Evolutionary conservation across 1,140 invertebrate genomes (phyloP), one percentile per base, ranked within the genome.

Genomic region (Thaumatotibia leucotreta): DNA sequence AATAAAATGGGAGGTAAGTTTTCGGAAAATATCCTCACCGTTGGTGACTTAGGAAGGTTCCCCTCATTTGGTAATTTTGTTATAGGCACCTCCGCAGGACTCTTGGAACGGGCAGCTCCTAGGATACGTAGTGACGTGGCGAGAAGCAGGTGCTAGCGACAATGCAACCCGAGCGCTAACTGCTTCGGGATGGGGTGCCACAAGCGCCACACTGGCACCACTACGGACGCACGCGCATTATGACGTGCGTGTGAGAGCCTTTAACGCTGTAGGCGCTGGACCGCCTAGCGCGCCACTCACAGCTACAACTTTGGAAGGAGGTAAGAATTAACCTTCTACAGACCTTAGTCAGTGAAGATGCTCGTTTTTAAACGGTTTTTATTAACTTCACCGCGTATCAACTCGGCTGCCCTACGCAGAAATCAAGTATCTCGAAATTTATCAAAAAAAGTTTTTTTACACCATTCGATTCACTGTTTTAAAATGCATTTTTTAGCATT

Each of bases 301-400:
- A 62, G 95, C 95, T 1, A 95, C 95, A 10, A 98, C 97, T 1
- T 92, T 97, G 35, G 97, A 98, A 93, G 96, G 97, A 92, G 95
- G 96, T 97, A 83, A 90, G 65, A 10, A 20, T 61, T n/a, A n/a
- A n/a, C n/a, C n/a, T n/a, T n/a, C n/a, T n/a, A n/a, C n/a, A n/a
- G n/a, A n/a, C n/a, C n/a, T n/a, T n/a, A n/a, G n/a, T n/a, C n/a
- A n/a, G n/a, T n/a, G n/a, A n/a, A n/a, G n/a, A n/a, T n/a, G n/a
- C n/a, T n/a, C n/a, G n/a, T n/a, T n/a, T n/a, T n/a, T n/a, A n/a
- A n/a, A n/a, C n/a, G n/a, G n/a, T n/a, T n/a, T n/a, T n/a, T n/a
- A n/a, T n/a, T n/a, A n/a, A n/a, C n/a, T n/a, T n/a, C n/a, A n/a
- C n/a, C n/a, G n/a, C n/a, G n/a, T n/a, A n/a, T n/a, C n/a, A n/a